Base-by-base conservation (phyloP, 1,140 invertebrate genomes). In the Goniozus legneri region DNA sequence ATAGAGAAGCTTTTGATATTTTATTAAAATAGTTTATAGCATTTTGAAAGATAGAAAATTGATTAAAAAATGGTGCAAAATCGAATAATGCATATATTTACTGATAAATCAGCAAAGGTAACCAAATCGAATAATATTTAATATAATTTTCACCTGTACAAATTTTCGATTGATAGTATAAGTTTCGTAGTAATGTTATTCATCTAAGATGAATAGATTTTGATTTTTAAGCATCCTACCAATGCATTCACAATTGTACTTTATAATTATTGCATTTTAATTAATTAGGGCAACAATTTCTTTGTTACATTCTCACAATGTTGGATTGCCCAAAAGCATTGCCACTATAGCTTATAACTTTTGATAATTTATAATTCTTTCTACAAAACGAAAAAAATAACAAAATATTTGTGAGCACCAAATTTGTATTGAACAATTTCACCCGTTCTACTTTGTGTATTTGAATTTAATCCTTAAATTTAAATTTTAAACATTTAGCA, bases 401-500 rank as follows among this genome's bases (percentile, higher is more conserved):
- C 58, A 62, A 66, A 57, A 58, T 56, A 60, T 51, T 56, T 58
- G 64, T 53, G 55, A 71, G 67, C 65, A 69, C 57, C 63, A 60
- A 64, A 56, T 57, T 54, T 46, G 54, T 49, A 44, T 53, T 47
- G 50, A 44, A 59, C 46, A 64, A 53, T n/a, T n/a, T n/a, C n/a
- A n/a, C n/a, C n/a, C n/a, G n/a, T n/a, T n/a, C n/a, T n/a, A n/a
- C n/a, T n/a, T n/a, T n/a, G n/a, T n/a, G n/a, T n/a, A n/a, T n/a
- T n/a, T n/a, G n/a, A n/a, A n/a, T n/a, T n/a, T n/a, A n/a, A n/a
- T n/a, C n/a, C n/a, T n/a, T n/a, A 67, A 54, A 60, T 64, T 58
- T 66, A 66, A 48, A 60, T 58, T 57, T 62, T 47, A 67, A 64
- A 62, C 54, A 65, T 42, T 63, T 72, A 71, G 69, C 69, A 72